Evolutionary conservation across 2,888 invertebrate genomes (phyloP), one percentile per base, ranked within the genome.

Genomic region (Endomychus coccineus): DNA sequence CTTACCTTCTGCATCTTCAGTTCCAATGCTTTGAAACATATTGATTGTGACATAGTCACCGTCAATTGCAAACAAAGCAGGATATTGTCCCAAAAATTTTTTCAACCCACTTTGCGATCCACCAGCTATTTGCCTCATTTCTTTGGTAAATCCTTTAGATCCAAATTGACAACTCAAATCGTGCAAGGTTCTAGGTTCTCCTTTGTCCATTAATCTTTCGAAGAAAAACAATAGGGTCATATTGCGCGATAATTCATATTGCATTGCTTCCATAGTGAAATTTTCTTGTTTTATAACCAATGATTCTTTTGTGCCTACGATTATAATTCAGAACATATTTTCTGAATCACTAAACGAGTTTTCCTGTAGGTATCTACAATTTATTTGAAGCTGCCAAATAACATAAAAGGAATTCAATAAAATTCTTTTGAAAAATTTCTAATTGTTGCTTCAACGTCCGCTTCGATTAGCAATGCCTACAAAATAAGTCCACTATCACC

Each of bases 121-220:
- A 50, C 96, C 88, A 56, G 87, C 88, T 52, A 89, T 88, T 68
- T 91, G 91, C 54, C 92, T 75, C 96, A 97, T 97, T 73, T 97
- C 97, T 71, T 94, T 90, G 14, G 97, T 95, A 70, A 98, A 98
- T 52, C 92, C 96, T 68, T 95, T 94, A 52, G 96, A 95, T 58
- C 97, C 97, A 70, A 98, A 98, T 70, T 97, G 95, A 69, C 97
- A 97, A 64, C 94, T 94, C 54, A 98, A 77, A 72, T 98, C 97
- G 70, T 95, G 95, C 58, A 97, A 77, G 50, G 94, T 92, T 65
- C 96, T 78, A 48, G 94, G 89, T 66, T 90, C 89, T 55, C 90
- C 87, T 72, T 94, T 95, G 69, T 96, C 95, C 78, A 98, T 81
- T 54, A 98, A 77, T 59, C 95, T 85, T 73, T 98, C 98, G 66